A percentile compares a stretch with the other conserved stretches of the same genome.
These are phyloP conservation scores for Onychostoma macrolepis DNA, from an alignment of 2,113 vertebrate genomes.

Conservation along the genomic window DNA sequence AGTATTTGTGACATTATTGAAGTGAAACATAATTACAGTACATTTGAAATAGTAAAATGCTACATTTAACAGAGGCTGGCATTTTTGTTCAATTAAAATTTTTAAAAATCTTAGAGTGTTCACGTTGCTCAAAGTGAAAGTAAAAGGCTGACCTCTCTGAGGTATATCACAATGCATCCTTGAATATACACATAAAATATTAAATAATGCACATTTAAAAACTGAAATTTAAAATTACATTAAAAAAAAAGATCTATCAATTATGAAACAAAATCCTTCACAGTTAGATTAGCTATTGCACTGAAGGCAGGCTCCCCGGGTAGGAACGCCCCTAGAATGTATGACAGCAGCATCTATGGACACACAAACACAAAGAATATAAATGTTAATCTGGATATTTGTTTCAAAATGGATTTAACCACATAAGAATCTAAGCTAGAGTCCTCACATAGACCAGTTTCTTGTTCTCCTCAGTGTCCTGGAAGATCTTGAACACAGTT, in stretches of 20 bases:
- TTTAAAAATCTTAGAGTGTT: neutral
- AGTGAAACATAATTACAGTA: neutral
- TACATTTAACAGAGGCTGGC: neutral
- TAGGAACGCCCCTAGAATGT: slow-evolving; percentile 69
- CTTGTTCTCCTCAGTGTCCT: slow-evolving; percentile 76
- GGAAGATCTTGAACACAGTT: slow-evolving; percentile 73
- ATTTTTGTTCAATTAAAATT: neutral
- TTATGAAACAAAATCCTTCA: slow-evolving; percentile 47
- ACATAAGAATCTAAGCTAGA: neutral
- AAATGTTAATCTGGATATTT: slow-evolving; percentile 2
- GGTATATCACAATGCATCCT: slow-evolving; percentile 16
- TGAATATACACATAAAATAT: neutral
- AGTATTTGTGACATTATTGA: neutral
- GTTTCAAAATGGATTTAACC: neutral
- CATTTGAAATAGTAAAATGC: neutral
- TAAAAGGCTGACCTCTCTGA: neutral
- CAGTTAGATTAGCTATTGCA: slow-evolving; percentile 59
- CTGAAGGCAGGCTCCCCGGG: slow-evolving; percentile 64
- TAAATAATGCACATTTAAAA: slow-evolving; percentile 16
- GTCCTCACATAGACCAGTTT: slow-evolving; percentile 76
- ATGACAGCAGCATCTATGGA: slow-evolving; percentile 71
- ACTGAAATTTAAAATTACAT: neutral
- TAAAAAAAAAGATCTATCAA: neutral
- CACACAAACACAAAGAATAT: slow-evolving; percentile 24
- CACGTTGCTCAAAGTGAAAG: neutral